A percentile compares a stretch with the other conserved stretches of the same genome.
phyloP scores from a whole-genome alignment of 2,888 invertebrate genomes.

The Drosophila anomelani region DNA sequence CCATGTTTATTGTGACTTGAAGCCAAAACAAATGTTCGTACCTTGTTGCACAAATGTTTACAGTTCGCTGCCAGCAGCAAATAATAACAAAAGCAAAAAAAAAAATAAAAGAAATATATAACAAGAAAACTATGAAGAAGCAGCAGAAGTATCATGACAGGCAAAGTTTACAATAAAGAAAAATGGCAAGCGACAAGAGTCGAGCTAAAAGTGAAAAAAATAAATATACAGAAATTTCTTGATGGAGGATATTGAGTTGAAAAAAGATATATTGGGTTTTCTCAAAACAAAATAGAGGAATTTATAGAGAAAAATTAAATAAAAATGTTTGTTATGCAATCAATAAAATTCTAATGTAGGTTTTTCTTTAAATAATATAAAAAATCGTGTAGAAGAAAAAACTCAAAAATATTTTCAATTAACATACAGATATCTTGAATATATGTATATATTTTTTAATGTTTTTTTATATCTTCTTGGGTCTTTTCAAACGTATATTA shows the following conservation, averaged over 20 bases:
- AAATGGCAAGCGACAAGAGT: constrained; percentile 8
- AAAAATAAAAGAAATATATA: constrained; percentile 24
- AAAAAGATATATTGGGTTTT: neutral
- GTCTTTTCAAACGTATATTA: no score
- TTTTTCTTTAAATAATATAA: neutral
- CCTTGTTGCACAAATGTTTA: constrained; percentile 74
- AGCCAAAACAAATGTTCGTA: constrained; percentile 74
- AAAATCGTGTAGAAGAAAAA: neutral
- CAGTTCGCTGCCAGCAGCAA: constrained; percentile 56
- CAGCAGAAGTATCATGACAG: constrained; percentile 36
- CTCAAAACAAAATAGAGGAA: neutral
- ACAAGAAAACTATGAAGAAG: constrained; percentile 36
- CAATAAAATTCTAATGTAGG: neutral
- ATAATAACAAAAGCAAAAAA: constrained; percentile 19
- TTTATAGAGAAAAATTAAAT: neutral
- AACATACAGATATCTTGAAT: no score
- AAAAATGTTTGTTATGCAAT: neutral
- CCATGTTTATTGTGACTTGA: constrained; percentile 64
- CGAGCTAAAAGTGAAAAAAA: constrained; percentile 1
- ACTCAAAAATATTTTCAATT: no score
- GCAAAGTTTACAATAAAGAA: constrained; percentile 31
- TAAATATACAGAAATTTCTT: neutral
- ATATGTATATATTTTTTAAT: no score
- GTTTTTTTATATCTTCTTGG: no score
- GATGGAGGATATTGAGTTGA: neutral